A percentile compares a stretch with the other conserved stretches of the same genome.
phyloP scores from a whole-genome alignment of 2,113 vertebrate species.

The Okapia johnstoni region DNA sequence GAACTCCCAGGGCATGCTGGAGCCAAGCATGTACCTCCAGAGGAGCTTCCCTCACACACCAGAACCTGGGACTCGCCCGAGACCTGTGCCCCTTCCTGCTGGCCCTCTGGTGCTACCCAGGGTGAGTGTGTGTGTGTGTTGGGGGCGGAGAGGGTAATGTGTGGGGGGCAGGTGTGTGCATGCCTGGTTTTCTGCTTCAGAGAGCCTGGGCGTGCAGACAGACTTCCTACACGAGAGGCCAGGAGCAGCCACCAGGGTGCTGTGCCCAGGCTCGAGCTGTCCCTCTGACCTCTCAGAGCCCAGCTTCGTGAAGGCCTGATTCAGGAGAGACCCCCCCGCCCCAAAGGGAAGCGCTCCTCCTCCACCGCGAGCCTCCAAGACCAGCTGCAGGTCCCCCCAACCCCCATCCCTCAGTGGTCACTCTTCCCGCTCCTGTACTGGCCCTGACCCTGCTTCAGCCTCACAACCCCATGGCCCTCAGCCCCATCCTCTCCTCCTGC shows the following conservation, averaged over 20 bases:
- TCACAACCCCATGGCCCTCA: neutral
- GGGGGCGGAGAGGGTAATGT: too few relatives aligned
- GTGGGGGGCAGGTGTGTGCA: accelerated
- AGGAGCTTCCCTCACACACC: neutral
- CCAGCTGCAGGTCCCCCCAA: neutral
- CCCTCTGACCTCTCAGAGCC: neutral
- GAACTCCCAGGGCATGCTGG: neutral
- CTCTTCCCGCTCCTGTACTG: neutral
- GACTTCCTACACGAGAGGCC: neutral
- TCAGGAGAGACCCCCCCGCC: neutral
- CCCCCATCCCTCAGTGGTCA: accelerated
- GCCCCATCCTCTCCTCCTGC: accelerated
- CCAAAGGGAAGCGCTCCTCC: accelerated
- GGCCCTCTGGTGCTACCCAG: neutral
- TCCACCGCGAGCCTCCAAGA: neutral
- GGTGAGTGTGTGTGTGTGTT: too few relatives aligned
- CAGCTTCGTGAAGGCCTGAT: neutral
- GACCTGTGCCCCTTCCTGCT: neutral
- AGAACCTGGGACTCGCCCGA: accelerated
- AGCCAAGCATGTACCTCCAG: neutral
- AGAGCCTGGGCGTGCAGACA: accelerated
- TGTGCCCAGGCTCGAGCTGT: accelerated
- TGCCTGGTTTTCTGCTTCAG: neutral
- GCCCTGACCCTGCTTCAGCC: neutral
- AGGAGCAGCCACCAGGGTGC: accelerated